A percentile compares a stretch with the other conserved stretches of the same genome.
Evolutionary conservation across 2,113 vertebrate genomes (phyloP).

Genomic region (Pelodiscus sinensis): DNA sequence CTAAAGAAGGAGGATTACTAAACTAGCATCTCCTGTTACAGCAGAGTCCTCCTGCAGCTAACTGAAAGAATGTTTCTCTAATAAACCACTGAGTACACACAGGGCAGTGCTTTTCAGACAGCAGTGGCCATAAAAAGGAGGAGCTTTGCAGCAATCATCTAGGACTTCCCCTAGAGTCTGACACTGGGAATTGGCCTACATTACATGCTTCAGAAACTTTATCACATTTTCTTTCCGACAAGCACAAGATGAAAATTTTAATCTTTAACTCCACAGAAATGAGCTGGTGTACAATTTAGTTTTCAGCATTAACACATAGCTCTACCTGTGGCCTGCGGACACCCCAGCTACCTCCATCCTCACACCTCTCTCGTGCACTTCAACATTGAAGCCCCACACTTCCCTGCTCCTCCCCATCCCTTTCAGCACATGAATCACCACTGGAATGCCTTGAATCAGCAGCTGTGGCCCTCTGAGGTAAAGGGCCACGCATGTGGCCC

Average conservation of each 20-base stretch:
- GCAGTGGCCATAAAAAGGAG: conserved; percentile 48
- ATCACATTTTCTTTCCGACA: neutral
- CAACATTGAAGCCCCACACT: too few relatives aligned
- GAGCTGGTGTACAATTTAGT: neutral
- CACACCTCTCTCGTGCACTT: too few relatives aligned
- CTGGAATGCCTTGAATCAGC: too few relatives aligned
- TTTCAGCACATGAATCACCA: too few relatives aligned
- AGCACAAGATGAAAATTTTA: neutral
- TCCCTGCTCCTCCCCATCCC: too few relatives aligned
- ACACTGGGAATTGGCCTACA: neutral
- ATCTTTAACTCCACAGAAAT: neutral
- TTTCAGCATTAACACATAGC: neutral
- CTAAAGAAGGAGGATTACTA: conserved; percentile 1
- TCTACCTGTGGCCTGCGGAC: too few relatives aligned
- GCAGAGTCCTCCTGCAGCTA: neutral
- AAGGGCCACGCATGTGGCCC: too few relatives aligned
- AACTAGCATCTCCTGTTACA: neutral
- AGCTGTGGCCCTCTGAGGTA: too few relatives aligned
- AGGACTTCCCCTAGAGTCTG: neutral
- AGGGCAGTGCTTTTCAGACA: too few relatives aligned
- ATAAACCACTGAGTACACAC: too few relatives aligned
- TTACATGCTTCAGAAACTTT: neutral
- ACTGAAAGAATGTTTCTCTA: too few relatives aligned
- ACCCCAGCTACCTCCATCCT: too few relatives aligned
- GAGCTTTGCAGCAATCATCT: conserved; percentile 4